Conservation (phyloP, 1,140 invertebrate species). For the Ectropis grisescens region DNA sequence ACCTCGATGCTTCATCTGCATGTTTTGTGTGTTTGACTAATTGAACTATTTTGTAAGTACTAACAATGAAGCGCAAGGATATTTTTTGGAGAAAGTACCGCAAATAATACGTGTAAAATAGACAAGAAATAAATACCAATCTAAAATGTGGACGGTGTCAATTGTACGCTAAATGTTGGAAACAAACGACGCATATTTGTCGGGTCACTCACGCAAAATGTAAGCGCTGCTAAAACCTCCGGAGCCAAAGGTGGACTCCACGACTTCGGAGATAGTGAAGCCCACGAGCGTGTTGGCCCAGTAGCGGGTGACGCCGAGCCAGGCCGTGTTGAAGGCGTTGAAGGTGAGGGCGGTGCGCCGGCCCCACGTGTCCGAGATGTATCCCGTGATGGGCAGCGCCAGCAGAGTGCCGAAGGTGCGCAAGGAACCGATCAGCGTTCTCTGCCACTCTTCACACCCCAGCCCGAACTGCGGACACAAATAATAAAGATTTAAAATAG, state of each 20-base stretch:
- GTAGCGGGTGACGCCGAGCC: conserved; percentile 74
- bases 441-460: conserved; percentile 36
- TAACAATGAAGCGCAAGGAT: too few species aligned
- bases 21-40: too few species aligned
- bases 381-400: conserved; percentile 76
- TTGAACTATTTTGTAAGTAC: too few species aligned
- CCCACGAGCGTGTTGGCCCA: conserved; percentile 75
- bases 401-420: conserved; percentile 29
- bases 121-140: too few species aligned
- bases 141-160: background rate
- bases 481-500: too few species aligned
- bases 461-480: conserved; percentile 23
- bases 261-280: conserved; percentile 75
- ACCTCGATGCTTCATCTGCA: too few species aligned
- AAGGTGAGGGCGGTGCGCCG: conserved; percentile 74
- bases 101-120: too few species aligned
- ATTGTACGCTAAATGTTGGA: too few species aligned
- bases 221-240: conserved; percentile 51
- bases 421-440: conserved; percentile 27
- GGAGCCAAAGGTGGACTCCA: conserved; percentile 71
- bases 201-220: conserved; percentile 48
- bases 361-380: conserved; percentile 76
- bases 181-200: too few species aligned
- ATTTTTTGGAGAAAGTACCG: too few species aligned
- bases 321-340: conserved; percentile 69